Evolutionary conservation across 1,140 invertebrate species (phyloP).

Genomic region (Aphis gossypii): DNA sequence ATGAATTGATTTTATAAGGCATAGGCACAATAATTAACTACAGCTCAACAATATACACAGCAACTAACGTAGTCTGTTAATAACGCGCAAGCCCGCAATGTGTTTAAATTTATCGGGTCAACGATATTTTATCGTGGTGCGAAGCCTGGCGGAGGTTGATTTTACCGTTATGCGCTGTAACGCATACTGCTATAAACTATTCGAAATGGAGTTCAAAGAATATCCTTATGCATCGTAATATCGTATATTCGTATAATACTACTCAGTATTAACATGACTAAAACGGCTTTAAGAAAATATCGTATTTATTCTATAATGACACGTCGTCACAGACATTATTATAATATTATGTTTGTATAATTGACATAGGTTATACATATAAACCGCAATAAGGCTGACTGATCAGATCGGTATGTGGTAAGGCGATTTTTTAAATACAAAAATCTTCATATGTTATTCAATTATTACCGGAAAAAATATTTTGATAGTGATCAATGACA

Average conservation of each 20-base stretch:
- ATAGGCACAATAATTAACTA: neutral
- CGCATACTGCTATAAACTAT: neutral
- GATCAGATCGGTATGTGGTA: neutral
- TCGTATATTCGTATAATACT: too few relatives aligned
- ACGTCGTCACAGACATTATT: neutral
- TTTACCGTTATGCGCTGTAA: conserved; percentile 40
- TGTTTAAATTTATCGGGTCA: conserved; percentile 46
- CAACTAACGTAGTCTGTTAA: neutral
- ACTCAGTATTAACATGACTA: neutral
- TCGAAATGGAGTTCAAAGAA: neutral
- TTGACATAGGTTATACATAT: neutral
- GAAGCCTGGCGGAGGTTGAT: conserved; percentile 44
- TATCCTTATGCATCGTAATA: neutral
- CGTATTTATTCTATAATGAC: neutral
- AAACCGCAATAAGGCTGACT: neutral
- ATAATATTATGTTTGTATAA: neutral
- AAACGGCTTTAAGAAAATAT: neutral
- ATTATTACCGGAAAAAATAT: neutral
- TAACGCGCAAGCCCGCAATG: neutral
- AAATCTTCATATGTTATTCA: neutral
- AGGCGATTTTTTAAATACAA: neutral
- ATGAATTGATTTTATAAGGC: neutral
- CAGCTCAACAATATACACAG: neutral
- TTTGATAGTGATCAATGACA: neutral
- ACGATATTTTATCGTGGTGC: conserved; percentile 5